Evolutionary conservation across 2,113 vertebrate genomes (phyloP).

Genomic region (Mus pahari): DNA sequence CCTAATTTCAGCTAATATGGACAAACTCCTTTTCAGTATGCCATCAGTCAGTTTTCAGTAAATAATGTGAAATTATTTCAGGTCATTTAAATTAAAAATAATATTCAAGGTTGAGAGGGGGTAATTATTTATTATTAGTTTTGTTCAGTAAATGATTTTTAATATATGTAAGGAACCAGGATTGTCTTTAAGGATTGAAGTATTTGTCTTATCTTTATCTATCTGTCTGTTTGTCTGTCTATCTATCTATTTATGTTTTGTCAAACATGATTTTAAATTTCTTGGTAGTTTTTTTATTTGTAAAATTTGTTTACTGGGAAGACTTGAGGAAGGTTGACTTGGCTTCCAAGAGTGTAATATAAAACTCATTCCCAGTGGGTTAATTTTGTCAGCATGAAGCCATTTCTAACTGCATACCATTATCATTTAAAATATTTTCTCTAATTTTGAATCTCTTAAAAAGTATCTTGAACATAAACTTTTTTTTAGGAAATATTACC

Average conservation of each 20-base stretch:
- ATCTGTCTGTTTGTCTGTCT: background rate
- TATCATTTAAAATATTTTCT: background rate
- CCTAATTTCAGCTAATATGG: background rate
- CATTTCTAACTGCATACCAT: constrained; percentile 22
- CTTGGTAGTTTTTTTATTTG: background rate
- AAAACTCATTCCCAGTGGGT: background rate
- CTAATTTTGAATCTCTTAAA: constrained; percentile 16
- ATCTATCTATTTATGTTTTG: background rate
- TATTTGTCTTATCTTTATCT: background rate
- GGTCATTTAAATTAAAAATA: constrained; percentile 6
- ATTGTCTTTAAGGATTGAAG: background rate
- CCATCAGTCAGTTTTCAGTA: background rate
- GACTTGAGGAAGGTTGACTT: background rate
- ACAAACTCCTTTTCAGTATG: background rate
- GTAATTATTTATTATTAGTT: background rate
- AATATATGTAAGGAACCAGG: background rate
- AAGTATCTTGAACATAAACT: background rate
- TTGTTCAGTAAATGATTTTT: background rate
- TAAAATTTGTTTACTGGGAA: background rate
- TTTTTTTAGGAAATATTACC: background rate
- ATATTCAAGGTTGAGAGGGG: background rate
- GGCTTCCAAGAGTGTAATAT: background rate
- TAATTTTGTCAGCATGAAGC: background rate
- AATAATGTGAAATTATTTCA: background rate
- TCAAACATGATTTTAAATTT: constrained; percentile 19